phyloP scores from a whole-genome alignment of 2,888 invertebrate genomes.

The Apoderus coryli region DNA sequence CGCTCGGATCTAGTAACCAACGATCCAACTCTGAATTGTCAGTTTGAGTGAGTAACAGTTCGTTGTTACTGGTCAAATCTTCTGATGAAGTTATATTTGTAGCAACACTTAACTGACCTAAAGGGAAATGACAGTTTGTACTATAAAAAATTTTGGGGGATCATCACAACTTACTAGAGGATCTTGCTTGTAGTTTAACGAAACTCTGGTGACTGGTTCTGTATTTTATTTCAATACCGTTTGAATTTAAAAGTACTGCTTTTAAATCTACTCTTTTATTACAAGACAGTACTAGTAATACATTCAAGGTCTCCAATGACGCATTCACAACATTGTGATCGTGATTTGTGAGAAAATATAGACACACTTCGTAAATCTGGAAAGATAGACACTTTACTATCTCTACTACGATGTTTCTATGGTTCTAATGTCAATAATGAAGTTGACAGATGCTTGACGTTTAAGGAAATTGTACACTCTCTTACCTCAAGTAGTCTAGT shows the following conservation, averaged over 20 bases:
- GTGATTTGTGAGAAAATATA: slow-evolving; percentile 50
- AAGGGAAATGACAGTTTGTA: too few species aligned
- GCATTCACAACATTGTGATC: slow-evolving; percentile 85
- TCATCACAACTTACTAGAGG: slow-evolving; percentile 45
- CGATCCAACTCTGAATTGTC: too few species aligned
- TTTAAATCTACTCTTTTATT: slow-evolving; percentile 39
- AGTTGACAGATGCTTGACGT: too few species aligned
- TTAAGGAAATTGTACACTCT: too few species aligned
- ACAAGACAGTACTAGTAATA: slow-evolving; percentile 38
- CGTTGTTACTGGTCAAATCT: too few species aligned
- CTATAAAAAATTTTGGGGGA: too few species aligned
- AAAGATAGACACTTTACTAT: too few species aligned
- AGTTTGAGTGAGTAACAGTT: too few species aligned
- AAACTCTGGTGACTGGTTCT: slow-evolving; percentile 24
- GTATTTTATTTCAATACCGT: slow-evolving; percentile 32
- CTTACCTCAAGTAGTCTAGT: too few species aligned
- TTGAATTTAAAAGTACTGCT: slow-evolving; percentile 36
- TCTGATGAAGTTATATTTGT: slow-evolving; percentile 29
- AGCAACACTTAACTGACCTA: slow-evolving; percentile 34
- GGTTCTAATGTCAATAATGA: too few species aligned
- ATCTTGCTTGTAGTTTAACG: slow-evolving; percentile 29
- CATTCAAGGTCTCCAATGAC: slow-evolving; percentile 62
- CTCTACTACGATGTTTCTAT: too few species aligned
- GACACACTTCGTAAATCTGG: slow-evolving; percentile 64
- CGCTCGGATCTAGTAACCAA: too few species aligned